These are phyloP conservation scores for Plagodis pulveraria DNA, from an alignment of 2,888 invertebrate species.

Conservation along the genomic window DNA sequence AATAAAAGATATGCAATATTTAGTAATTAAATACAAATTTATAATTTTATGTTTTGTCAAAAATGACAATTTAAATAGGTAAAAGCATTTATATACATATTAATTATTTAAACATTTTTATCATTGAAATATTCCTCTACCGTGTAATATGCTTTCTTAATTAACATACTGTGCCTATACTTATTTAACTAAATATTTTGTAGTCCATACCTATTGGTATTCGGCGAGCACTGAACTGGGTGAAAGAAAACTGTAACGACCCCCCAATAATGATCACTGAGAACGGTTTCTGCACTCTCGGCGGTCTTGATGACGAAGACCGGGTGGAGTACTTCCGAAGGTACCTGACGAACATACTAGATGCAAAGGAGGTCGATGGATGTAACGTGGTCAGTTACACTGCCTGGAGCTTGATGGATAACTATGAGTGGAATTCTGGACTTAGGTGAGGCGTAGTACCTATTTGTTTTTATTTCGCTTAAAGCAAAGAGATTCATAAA, in stretches of 20 bases:
- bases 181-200: slow-evolving; percentile 5
- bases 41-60: too few species aligned
- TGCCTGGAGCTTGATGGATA: slow-evolving; percentile 75
- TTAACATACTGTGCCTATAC: too few species aligned
- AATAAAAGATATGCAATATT: too few species aligned
- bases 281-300: slow-evolving; percentile 83
- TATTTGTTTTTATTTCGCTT: not conserved
- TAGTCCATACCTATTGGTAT: slow-evolving; percentile 78
- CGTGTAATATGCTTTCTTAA: too few species aligned
- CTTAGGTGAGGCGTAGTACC: slow-evolving; percentile 33
- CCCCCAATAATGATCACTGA: slow-evolving; percentile 84
- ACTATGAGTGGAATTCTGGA: slow-evolving; percentile 70
- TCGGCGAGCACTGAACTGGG: slow-evolving; percentile 80
- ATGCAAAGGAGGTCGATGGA: slow-evolving; percentile 58
- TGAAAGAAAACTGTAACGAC: slow-evolving; percentile 82
- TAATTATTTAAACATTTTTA: too few species aligned
- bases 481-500: not conserved
- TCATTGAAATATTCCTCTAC: too few species aligned
- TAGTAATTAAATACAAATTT: too few species aligned
- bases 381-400: slow-evolving; percentile 62
- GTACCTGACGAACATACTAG: slow-evolving; percentile 58
- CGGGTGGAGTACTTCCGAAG: slow-evolving; percentile 65
- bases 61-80: too few species aligned
- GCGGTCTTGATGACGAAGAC: slow-evolving; percentile 60
- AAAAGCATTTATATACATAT: too few species aligned